phyloP scores from a whole-genome alignment of 2,888 invertebrate genomes.

The Nasonia oneida region DNA sequence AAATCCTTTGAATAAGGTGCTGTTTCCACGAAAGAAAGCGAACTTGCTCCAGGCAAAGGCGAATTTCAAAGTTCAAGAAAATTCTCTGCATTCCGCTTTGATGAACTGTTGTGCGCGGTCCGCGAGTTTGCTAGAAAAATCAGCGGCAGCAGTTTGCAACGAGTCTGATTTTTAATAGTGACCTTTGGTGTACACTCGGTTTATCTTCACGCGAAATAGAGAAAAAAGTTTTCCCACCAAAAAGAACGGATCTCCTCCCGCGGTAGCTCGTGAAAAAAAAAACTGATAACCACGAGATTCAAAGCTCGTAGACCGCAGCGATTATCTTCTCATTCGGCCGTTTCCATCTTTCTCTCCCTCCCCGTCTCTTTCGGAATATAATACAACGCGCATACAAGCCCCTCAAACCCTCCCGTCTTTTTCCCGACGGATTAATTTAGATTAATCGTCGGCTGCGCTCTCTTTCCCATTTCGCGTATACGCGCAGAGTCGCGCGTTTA shows the following conservation, averaged over 20 bases:
- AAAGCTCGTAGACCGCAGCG: neutral
- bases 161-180: neutral
- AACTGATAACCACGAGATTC: neutral
- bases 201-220: neutral
- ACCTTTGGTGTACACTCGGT: neutral
- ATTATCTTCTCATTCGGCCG: constrained; percentile 26
- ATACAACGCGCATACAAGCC: neutral
- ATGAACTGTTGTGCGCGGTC: too few species aligned
- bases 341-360: neutral
- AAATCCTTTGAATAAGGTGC: too few species aligned
- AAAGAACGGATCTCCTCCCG: neutral
- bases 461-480: neutral
- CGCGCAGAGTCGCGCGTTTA: neutral
- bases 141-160: too few species aligned
- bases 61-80: too few species aligned
- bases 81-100: too few species aligned
- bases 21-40: too few species aligned
- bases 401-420: constrained; percentile 3
- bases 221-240: neutral
- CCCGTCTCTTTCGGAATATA: neutral
- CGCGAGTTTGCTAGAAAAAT: too few species aligned
- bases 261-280: neutral
- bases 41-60: too few species aligned
- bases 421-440: constrained; percentile 52
- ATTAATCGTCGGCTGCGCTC: constrained; percentile 32